Conservation (phyloP, 92 coral and sea anemone genomes). For the Anthopleura xanthogrammica region DNA sequence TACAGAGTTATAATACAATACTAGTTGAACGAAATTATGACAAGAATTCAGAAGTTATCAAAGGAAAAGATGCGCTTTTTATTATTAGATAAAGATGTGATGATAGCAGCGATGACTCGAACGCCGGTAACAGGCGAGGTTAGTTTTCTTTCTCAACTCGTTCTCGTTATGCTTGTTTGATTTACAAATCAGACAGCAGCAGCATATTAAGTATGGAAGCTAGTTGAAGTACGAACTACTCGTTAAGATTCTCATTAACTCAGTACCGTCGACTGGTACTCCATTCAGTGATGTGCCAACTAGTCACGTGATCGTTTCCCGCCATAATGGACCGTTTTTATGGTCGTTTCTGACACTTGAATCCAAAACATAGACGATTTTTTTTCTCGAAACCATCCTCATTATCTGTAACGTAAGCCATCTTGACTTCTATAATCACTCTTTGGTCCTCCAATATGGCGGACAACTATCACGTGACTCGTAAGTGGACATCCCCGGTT, state of each 20-base stretch:
- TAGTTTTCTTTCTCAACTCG: neutral
- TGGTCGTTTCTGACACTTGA: no score
- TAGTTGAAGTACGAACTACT: no score
- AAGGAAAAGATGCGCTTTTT: neutral
- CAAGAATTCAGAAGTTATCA: neutral
- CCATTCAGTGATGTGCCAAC: no score
- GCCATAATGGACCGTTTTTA: no score
- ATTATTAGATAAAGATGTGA: neutral
- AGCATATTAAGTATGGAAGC: no score
- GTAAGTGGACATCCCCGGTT: neutral
- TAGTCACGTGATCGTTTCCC: no score
- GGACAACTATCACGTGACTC: neutral
- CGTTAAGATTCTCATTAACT: no score
- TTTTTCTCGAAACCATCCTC: no score
- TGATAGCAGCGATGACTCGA: neutral
- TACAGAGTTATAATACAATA: neutral
- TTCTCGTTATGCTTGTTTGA: neutral
- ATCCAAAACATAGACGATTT: no score
- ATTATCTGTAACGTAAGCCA: neutral
- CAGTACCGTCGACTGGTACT: no score
- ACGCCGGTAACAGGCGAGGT: neutral
- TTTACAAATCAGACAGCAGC: no score
- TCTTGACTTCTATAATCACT: neutral
- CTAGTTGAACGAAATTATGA: neutral
- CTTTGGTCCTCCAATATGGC: neutral